Conservation (phyloP, 2,888 invertebrate genomes). For the Agrotis segetum region DNA sequence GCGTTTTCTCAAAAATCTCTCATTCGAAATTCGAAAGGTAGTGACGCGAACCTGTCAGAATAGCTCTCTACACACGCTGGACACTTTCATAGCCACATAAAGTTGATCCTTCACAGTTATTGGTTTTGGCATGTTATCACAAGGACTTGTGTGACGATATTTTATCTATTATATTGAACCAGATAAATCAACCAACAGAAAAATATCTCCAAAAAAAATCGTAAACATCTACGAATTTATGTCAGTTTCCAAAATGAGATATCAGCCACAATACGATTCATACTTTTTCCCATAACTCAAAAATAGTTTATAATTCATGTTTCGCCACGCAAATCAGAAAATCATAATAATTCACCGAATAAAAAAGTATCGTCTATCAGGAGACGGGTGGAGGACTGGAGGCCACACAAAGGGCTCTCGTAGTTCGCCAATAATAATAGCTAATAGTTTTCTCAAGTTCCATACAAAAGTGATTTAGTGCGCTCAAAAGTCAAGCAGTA, state of each 20-base stretch:
- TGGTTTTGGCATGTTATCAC: background rate
- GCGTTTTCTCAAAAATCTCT: no score
- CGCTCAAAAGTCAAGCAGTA: conserved; percentile 88
- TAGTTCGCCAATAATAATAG: conserved; percentile 88
- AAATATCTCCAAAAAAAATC: conserved; percentile 36
- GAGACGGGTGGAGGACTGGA: conserved; percentile 65
- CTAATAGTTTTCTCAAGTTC: conserved; percentile 90
- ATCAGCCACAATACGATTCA: conserved; percentile 65
- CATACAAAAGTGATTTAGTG: conserved; percentile 89
- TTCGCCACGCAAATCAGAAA: conserved; percentile 83
- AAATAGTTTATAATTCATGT: conserved; percentile 76
- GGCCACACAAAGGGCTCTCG: conserved; percentile 81
- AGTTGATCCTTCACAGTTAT: conserved; percentile 2
- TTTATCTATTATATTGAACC: conserved; percentile 26
- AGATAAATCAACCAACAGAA: conserved; percentile 49
- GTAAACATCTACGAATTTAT: conserved; percentile 52
- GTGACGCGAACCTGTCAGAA: no score
- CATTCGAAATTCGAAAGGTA: no score
- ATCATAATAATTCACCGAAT: conserved; percentile 76
- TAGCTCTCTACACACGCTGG: background rate
- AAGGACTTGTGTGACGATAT: conserved; percentile 36
- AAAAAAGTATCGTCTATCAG: conserved; percentile 78
- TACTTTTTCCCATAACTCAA: conserved; percentile 70
- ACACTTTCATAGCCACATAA: background rate
- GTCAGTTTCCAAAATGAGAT: conserved; percentile 68